Percentiles rank a stretch among this genome's conserved stretches.
These are phyloP conservation scores for Stegodyphus dumicola DNA, from an alignment of 1,140 invertebrate species.

Conservation along the genomic window DNA sequence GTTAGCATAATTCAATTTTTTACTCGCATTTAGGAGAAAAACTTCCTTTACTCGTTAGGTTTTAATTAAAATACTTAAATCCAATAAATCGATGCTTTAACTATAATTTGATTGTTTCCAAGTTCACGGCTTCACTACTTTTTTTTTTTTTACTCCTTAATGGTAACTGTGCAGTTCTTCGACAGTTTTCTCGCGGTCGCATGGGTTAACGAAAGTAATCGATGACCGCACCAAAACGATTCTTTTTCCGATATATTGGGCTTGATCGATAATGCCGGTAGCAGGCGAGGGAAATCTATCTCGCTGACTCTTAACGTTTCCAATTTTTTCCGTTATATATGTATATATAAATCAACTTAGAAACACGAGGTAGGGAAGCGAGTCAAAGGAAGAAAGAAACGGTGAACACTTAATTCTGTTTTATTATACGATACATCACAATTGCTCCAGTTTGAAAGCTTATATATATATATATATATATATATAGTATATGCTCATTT, in stretches of 20 bases:
- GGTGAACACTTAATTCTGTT: background rate
- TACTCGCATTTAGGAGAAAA: too few species aligned
- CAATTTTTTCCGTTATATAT: constrained; percentile 19
- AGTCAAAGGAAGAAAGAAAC: background rate
- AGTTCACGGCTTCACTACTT: constrained; percentile 28
- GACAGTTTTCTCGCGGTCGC: constrained; percentile 1
- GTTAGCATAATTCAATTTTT: too few species aligned
- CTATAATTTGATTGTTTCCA: constrained; percentile 47
- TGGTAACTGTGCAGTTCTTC: constrained; percentile 6
- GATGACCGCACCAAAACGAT: constrained; percentile 41
- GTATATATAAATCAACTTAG: constrained; percentile 15
- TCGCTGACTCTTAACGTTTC: constrained; percentile 32
- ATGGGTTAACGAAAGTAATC: constrained; percentile 14
- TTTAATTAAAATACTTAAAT: constrained; percentile 43
- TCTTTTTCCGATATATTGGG: constrained; percentile 42
- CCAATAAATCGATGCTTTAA: constrained; percentile 38
- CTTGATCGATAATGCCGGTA: constrained; percentile 38
- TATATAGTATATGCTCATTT: too few species aligned
- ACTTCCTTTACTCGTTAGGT: constrained; percentile 29
- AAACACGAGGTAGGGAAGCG: background rate
- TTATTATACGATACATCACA: too few species aligned
- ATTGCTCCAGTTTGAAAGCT: too few species aligned
- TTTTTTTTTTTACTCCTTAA: background rate
- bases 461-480: too few species aligned
- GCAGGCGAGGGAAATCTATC: constrained; percentile 29